Evolutionary conservation across 2,113 vertebrate species (phyloP).

Genomic region (Porphyrio hochstetteri): DNA sequence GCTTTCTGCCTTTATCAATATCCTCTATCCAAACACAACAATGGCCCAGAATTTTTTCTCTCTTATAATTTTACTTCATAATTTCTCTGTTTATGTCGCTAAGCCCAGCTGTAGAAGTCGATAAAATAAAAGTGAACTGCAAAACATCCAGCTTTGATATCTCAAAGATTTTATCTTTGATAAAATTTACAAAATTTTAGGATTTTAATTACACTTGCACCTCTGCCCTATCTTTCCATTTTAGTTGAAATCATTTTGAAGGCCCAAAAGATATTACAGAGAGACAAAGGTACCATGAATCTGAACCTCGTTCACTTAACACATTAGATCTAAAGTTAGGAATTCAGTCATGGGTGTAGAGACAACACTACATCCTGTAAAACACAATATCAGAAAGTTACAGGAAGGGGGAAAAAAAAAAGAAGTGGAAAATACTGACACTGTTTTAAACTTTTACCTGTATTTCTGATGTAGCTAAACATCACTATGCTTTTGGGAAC

Average conservation of each 20-base stretch:
- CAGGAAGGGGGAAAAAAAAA: no score
- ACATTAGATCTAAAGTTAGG: background rate
- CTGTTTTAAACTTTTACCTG: accelerated
- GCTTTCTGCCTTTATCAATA: background rate
- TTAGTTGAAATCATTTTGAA: background rate
- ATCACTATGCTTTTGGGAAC: background rate
- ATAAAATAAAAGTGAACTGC: background rate
- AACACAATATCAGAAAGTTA: background rate
- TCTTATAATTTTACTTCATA: background rate
- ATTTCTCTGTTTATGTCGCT: background rate
- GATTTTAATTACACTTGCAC: background rate
- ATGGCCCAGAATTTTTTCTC: background rate
- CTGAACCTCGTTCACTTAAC: background rate
- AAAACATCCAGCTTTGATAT: background rate
- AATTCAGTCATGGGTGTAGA: background rate
- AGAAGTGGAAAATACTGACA: background rate
- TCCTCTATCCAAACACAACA: background rate
- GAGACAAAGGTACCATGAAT: background rate
- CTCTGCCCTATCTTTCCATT: background rate
- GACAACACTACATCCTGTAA: accelerated
- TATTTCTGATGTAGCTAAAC: background rate
- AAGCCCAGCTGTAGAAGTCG: background rate
- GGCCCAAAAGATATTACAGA: background rate
- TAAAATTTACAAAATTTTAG: background rate
- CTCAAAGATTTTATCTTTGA: background rate